These are phyloP conservation scores for Pipistrellus nathusii DNA, from an alignment of 2,797 vertebrate genomes.

Conservation along the genomic window DNA sequence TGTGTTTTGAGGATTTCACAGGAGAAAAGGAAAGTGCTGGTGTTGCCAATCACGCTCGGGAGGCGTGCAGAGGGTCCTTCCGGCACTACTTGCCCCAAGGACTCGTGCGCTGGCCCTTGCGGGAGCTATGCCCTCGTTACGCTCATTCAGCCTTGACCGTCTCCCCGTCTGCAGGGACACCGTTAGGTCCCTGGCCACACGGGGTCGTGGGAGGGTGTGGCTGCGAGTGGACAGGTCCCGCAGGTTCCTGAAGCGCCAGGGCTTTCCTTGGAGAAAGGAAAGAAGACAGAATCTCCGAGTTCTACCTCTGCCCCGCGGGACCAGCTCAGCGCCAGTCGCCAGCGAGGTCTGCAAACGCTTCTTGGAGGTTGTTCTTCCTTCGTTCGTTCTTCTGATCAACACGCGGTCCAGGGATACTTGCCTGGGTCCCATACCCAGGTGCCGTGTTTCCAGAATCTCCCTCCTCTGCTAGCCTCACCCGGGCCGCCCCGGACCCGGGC, in stretches of 20 bases:
- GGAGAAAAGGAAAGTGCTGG: background rate
- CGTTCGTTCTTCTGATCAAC: background rate
- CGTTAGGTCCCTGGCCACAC: background rate
- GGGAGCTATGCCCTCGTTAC: background rate
- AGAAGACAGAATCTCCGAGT: background rate
- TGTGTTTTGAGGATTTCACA: background rate
- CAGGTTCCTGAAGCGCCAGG: background rate
- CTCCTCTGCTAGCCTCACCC: background rate
- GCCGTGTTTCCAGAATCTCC: background rate
- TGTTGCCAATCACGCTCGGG: fast-evolving
- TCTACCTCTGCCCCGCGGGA: fast-evolving
- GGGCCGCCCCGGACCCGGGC: background rate
- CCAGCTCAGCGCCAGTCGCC: background rate
- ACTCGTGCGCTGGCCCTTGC: background rate
- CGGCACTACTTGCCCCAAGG: background rate
- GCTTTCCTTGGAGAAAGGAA: background rate
- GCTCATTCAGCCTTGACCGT: background rate
- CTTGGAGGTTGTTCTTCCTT: background rate
- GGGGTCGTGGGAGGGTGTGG: background rate
- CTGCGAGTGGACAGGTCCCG: background rate
- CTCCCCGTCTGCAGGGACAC: background rate
- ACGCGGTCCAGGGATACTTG: background rate
- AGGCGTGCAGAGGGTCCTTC: background rate
- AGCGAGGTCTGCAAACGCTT: background rate
- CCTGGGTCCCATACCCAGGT: background rate